A percentile compares a stretch with the other conserved stretches of the same genome.
Evolutionary conservation across 2,797 vertebrate species (phyloP).

Genomic region (Sebastes steindachneri): DNA sequence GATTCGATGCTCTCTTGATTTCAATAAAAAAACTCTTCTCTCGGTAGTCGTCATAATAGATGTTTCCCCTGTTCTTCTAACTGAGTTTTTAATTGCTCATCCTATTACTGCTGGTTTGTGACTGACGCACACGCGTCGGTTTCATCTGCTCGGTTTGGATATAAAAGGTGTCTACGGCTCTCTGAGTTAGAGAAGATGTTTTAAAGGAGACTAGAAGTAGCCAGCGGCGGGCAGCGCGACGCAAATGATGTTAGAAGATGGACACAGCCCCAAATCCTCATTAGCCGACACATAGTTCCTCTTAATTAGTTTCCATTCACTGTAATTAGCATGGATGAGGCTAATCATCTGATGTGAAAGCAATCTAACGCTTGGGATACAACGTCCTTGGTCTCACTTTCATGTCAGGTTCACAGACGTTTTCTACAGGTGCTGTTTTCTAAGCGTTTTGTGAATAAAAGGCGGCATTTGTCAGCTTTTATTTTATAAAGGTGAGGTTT

Average conservation of each 20-base stretch:
- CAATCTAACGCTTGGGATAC: slow-evolving; percentile 93
- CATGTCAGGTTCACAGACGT: slow-evolving; percentile 80
- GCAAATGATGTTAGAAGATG: slow-evolving; percentile 88
- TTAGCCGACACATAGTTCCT: slow-evolving; percentile 95
- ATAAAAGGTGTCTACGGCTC: slow-evolving; percentile 28
- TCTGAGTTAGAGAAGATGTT: slow-evolving; percentile 38
- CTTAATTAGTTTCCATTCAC: slow-evolving; percentile 98
- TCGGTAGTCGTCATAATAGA: slow-evolving; percentile 22
- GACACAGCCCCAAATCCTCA: slow-evolving; percentile 93
- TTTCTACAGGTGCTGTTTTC: slow-evolving; percentile 70
- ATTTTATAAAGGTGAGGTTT: slow-evolving; percentile 7
- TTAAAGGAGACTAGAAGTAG: slow-evolving; percentile 49
- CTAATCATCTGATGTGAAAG: slow-evolving; percentile 98
- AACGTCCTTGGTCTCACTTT: slow-evolving; percentile 96
- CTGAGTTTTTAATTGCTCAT: slow-evolving; percentile 59
- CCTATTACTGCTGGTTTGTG: slow-evolving; percentile 42
- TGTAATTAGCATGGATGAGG: slow-evolving; percentile 95
- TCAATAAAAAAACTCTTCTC: slow-evolving; percentile 29
- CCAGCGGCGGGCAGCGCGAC: slow-evolving; percentile 56
- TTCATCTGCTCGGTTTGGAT: slow-evolving; percentile 35
- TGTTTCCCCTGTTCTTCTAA: slow-evolving; percentile 25
- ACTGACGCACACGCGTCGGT: slow-evolving; percentile 17
- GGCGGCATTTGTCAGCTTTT: slow-evolving; percentile 19
- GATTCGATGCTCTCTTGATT: slow-evolving; percentile 41
- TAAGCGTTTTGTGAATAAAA: slow-evolving; percentile 60